Base-by-base conservation (phyloP, 2,888 invertebrate species). In the Kryphioiulus occultus region DNA sequence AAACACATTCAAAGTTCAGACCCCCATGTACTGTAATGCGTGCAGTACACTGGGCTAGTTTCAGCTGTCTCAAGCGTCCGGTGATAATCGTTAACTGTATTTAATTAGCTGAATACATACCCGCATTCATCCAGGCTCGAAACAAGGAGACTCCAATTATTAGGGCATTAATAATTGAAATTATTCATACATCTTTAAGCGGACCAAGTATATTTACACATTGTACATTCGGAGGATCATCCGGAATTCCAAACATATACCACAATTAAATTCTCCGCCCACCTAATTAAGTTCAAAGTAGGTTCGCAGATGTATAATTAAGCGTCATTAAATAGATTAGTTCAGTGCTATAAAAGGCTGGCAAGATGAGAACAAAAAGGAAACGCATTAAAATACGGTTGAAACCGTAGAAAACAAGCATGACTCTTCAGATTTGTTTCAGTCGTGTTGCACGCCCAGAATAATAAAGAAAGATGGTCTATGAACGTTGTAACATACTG, bases 181-280 rank as follows among this genome's bases (percentile, higher is more conserved):
- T 68, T 68, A 68, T 68, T 68, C 68, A 68, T 68, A 68, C 68
- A 68, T 68, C 68, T 68, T 68, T 68, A 68, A 68, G 68, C 68
- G 68, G 68, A 68, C 68, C 68, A 12, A 68, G 68, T 68, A 26
- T 22, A 68, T 68, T 68, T 68, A 68, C 68, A 68, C n/a, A n/a
- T n/a, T n/a, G n/a, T n/a, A n/a, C n/a, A n/a, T 68, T 68, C 68
- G 12, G 68, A 26, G 68, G 22, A 68, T 68, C 68, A 68, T 10
- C 68, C 26, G 68, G 26, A 68, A 26, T 68, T 68, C 68, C 26
- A 68, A 68, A 68, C 68, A 68, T 68, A 68, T 68, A 68, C 68
- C 68, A 68, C 68, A 68, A 68, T 68, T 68, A 68, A 68, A 68
- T 68, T 68, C 68, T 26, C 68, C 68, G 68, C 68, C 68, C 68